Evolutionary conservation across 2,797 vertebrate species (phyloP), one percentile per base, ranked within the genome.

Genomic region (Manis crassicaudata): DNA sequence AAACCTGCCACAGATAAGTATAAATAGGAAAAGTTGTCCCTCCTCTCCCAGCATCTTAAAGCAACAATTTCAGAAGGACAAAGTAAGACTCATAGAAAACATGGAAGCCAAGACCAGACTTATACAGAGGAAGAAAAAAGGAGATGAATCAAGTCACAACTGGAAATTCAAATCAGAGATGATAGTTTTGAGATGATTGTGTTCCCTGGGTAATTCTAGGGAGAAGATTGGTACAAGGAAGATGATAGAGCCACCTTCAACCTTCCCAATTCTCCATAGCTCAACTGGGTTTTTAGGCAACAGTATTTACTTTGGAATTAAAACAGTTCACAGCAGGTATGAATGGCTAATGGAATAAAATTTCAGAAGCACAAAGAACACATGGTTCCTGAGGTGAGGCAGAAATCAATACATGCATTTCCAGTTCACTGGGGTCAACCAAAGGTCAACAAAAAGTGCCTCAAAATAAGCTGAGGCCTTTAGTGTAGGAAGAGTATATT

Each of bases 341-440:
- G 82, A 83, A 56, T 29, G 43, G 82, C 12, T 86, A 65, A 91
- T 83, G 40, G 5, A 23, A 58, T 17, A 58, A 79, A 68, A 29
- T 6, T 29, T 54, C 91, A 81, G 46, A 43, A 72, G 65, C 3
- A 25, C 32, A 79, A 79, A 5, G 12, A 90, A 18, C 18, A n/a
- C 25, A 0, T 4, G 35, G 65, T 46, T 76, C 50, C 27, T 52
- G n/a, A 86, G 50, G 60, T 90, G 77, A 76, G 25, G 27, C 35
- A 68, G 50, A 95, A 65, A 96, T 96, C 94, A 73, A 43, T 65
- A 91, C 37, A 50, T 73, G 76, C 79, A 79, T 95, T 93, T 93
- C 84, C 56, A 87, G 91, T 91, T 97, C 86, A 92, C 14, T 11
- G 23, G 56, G 60, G 50, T 89, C 75, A 46, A 70, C 10, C 18